These are phyloP conservation scores for Pissodes strobi DNA, from an alignment of 1,140 invertebrate genomes.

Conservation along the genomic window DNA sequence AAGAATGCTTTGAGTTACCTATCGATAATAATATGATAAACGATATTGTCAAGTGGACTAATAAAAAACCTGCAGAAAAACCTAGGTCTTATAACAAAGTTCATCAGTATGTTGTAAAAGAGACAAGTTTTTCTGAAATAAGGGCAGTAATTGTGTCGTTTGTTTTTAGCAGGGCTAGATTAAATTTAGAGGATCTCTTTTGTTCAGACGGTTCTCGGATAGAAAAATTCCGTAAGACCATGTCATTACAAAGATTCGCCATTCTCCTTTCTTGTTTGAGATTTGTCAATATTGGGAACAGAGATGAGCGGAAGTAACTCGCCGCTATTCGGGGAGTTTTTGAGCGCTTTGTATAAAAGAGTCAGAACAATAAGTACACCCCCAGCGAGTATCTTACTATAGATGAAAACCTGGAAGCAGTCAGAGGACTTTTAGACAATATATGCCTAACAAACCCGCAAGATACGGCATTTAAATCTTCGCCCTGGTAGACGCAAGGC, in stretches of 20 bases:
- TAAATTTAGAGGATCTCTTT: constrained; percentile 16
- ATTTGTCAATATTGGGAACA: constrained; percentile 20
- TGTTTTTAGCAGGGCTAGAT: constrained; percentile 21
- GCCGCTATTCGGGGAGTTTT: constrained; percentile 6
- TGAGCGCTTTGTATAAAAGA: neutral
- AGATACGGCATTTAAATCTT: constrained; percentile 33
- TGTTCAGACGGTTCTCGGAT: constrained; percentile 42
- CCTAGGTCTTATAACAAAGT: constrained; percentile 18
- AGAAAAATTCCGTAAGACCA: constrained; percentile 46
- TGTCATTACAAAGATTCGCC: constrained; percentile 47
- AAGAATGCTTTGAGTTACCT: constrained; percentile 45
- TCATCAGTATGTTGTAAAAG: constrained; percentile 10
- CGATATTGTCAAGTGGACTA: constrained; percentile 37
- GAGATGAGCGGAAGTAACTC: neutral
- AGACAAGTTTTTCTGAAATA: constrained; percentile 19
- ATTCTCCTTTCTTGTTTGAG: constrained; percentile 2
- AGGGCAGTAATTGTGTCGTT: constrained; percentile 20
- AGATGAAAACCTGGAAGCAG: constrained; percentile 21
- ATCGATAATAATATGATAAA: constrained; percentile 41
- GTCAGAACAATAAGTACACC: neutral
- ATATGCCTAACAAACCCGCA: constrained; percentile 51
- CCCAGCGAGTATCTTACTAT: constrained; percentile 8
- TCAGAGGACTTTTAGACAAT: constrained; percentile 43
- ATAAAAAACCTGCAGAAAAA: constrained; percentile 38
- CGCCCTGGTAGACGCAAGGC: constrained; percentile 17